Evolutionary conservation across 1,140 invertebrate genomes (phyloP), one percentile per base, ranked within the genome.

Genomic region (Calephelis nemesis): DNA sequence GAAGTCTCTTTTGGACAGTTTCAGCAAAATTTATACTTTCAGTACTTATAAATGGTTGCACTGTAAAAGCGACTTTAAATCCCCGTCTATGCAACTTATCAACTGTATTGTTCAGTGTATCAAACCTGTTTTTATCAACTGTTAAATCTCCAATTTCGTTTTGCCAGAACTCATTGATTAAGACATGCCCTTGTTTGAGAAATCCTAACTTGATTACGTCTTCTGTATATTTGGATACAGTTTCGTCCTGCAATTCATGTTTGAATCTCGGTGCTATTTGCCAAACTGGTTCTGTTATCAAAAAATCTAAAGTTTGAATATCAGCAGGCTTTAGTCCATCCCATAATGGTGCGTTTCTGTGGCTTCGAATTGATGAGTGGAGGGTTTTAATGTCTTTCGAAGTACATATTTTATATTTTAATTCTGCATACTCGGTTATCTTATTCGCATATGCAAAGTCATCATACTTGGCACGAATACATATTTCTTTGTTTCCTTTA

Each of bases 341-440:
- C 96, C 96, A 97, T 4, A 97, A 87, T 7, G 94, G 94, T 67
- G 96, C 95, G 75, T 96, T 94, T 70, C 93, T 87, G 68, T 93
- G 93, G 62, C 84, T 92, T 42, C 89, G 87, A 10, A 92, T 85
- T n/a, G 94, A 93, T 0, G 94, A 94, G 78, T 97, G 96, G 1
- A 97, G 83, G 13, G 93, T 93, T 15, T 94, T 95, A 93, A 97
- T 96, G 72, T 97, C 96, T 67, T 93, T 92, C 0, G 95, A 95
- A 0, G 95, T 96, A 76, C 97, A 98, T 48, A 98, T 95, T 47
- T 96, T 96, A 75, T 98, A 98, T 67, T 96, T 96, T 69, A 98
- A 85, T 70, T 95, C 93, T 0, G 96, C 94, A 39, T 89, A 92
- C 5, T 92, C 86, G 0, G 94, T 95, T 11, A 95, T 73, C 7